Percentiles rank a stretch among this genome's conserved stretches.
Evolutionary conservation across 2,888 invertebrate species (phyloP).

Genomic region (Eristalis pertinax): DNA sequence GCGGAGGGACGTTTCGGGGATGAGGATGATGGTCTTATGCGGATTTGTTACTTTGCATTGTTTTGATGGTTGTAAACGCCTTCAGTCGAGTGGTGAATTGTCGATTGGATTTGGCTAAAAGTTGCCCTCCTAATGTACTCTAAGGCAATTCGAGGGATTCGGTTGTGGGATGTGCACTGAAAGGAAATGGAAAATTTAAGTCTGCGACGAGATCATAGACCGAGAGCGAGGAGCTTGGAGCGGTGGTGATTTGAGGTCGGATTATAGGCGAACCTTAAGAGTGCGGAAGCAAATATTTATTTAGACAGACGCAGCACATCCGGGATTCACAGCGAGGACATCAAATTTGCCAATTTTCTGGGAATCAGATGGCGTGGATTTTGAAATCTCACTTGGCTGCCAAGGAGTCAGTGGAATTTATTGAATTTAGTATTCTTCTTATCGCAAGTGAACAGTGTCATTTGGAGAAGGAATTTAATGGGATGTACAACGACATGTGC

Average conservation of each 20-base stretch:
- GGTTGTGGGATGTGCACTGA: not conserved
- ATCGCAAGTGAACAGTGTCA: too few species aligned
- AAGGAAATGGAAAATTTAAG: not conserved
- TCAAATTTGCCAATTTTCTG: too few species aligned
- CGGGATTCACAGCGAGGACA: too few species aligned
- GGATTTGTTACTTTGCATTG: constrained; percentile 21
- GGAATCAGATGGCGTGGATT: too few species aligned
- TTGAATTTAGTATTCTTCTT: too few species aligned
- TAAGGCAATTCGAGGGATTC: not conserved
- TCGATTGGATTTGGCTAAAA: not conserved
- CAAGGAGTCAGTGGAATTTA: too few species aligned
- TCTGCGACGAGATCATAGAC: not conserved
- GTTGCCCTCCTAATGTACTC: not conserved
- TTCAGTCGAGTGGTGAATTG: not conserved
- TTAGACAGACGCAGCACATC: too few species aligned
- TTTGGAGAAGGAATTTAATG: too few species aligned
- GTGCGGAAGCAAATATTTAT: too few species aligned
- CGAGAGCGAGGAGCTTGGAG: not conserved
- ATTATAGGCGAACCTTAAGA: not conserved
- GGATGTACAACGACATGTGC: too few species aligned
- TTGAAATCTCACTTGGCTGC: too few species aligned
- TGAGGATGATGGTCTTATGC: not conserved
- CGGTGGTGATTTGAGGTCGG: not conserved
- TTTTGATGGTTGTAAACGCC: constrained; percentile 11
- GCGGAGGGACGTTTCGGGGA: not conserved